Conservation (phyloP, 2,888 invertebrate genomes). For the Ellobium chinense region DNA sequence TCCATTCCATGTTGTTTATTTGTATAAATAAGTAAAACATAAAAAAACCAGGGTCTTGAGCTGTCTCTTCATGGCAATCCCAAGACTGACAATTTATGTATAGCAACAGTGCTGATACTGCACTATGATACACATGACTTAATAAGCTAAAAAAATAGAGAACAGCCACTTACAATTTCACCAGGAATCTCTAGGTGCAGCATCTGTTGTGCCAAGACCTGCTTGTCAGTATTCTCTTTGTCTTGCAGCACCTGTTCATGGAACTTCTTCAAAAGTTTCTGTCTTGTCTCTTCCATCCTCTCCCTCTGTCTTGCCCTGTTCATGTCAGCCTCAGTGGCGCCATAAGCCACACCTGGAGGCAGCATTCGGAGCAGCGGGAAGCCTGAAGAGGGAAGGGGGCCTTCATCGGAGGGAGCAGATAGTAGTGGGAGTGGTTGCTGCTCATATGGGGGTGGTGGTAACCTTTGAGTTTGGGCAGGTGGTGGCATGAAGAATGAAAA, state of each 20-base stretch:
- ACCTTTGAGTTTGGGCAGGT: not conserved
- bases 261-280: conserved; percentile 45
- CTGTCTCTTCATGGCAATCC: too few species aligned
- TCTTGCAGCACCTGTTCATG: conserved; percentile 44
- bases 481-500: conserved; percentile 32
- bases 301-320: conserved; percentile 16
- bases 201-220: not conserved
- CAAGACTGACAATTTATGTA: too few species aligned
- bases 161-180: not conserved
- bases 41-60: too few species aligned
- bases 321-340: conserved; percentile 30
- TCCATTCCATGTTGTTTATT: too few species aligned
- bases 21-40: too few species aligned
- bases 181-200: not conserved
- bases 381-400: conserved; percentile 42
- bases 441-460: conserved; percentile 34
- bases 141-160: too few species aligned
- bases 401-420: not conserved
- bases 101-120: too few species aligned
- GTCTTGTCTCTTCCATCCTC: conserved; percentile 57
- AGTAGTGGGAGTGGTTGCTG: conserved; percentile 3
- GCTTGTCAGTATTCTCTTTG: conserved; percentile 35
- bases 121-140: too few species aligned
- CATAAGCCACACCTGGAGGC: conserved; percentile 57
- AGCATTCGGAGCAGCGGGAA: conserved; percentile 55